A percentile compares a stretch with the other conserved stretches of the same genome.
Evolutionary conservation across 2,888 invertebrate species (phyloP).

Genomic region (Corbicula japonica): DNA sequence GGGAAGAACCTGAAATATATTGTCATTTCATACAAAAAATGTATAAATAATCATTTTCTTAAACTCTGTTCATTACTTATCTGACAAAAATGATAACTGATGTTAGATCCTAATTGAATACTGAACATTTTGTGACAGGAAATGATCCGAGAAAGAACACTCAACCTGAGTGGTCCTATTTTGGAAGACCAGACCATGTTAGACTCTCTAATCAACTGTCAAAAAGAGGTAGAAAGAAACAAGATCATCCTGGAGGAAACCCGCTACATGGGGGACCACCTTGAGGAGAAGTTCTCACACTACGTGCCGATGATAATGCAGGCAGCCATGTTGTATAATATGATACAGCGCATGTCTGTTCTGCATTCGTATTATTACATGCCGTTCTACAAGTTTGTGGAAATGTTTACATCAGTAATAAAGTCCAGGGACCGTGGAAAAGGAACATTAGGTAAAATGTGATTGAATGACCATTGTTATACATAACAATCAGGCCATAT

Average conservation of each 20-base stretch:
- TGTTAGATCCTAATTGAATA: too few species aligned
- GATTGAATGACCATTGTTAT: not conserved
- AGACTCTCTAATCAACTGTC: slow-evolving; percentile 81
- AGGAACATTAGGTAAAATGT: slow-evolving; percentile 78
- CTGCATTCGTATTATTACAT: slow-evolving; percentile 83
- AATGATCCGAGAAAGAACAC: slow-evolving; percentile 82
- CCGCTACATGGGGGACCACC: slow-evolving; percentile 81
- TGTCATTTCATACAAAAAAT: too few species aligned
- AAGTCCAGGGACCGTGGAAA: slow-evolving; percentile 82
- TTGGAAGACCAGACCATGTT: slow-evolving; percentile 84
- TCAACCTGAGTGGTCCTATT: slow-evolving; percentile 81
- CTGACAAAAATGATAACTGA: too few species aligned
- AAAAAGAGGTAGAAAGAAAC: slow-evolving; percentile 81
- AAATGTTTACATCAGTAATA: slow-evolving; percentile 79
- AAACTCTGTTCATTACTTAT: too few species aligned
- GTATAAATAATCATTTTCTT: too few species aligned
- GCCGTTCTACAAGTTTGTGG: slow-evolving; percentile 81
- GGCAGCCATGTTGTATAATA: slow-evolving; percentile 83
- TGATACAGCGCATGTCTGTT: slow-evolving; percentile 80
- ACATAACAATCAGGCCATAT: not conserved
- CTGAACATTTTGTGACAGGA: slow-evolving; percentile 77
- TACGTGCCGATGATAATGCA: slow-evolving; percentile 83
- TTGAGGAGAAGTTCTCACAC: slow-evolving; percentile 83
- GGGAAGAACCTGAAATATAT: too few species aligned
- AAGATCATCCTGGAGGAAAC: slow-evolving; percentile 83